A percentile compares a stretch with the other conserved stretches of the same genome.
Conservation (phyloP, 2,797 vertebrate genomes). For the Dromococcyx pavoninus region DNA sequence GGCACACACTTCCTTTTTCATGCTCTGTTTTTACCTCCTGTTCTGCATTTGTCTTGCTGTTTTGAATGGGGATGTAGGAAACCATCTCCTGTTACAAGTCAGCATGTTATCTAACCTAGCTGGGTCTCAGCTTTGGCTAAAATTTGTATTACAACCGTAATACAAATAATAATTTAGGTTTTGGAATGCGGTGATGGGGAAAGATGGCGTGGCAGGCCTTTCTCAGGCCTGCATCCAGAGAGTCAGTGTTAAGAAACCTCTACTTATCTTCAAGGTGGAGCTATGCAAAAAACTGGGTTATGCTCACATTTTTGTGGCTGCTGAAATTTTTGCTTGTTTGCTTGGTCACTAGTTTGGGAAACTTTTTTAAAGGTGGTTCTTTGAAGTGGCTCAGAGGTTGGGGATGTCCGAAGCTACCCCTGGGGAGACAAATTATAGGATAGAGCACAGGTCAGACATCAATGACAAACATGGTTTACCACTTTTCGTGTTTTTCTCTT, state of each 20-base stretch:
- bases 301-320: constrained; percentile 48
- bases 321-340: constrained; percentile 41
- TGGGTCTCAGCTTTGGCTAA: neutral
- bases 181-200: neutral
- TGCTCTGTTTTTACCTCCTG: neutral
- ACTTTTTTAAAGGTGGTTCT: constrained; percentile 12
- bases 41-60: neutral
- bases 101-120: neutral
- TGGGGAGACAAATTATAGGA: neutral
- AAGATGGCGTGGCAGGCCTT: neutral
- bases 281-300: constrained; percentile 22
- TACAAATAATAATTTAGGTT: constrained; percentile 43
- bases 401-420: neutral
- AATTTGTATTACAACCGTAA: neutral
- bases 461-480: neutral
- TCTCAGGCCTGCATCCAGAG: neutral
- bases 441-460: neutral
- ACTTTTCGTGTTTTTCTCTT: neutral
- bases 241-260: constrained; percentile 18
- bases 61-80: neutral
- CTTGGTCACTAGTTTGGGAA: constrained; percentile 35
- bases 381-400: constrained; percentile 46
- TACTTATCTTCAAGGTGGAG: neutral
- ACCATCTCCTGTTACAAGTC: neutral
- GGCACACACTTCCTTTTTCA: neutral